Evolutionary conservation across 2,797 vertebrate genomes (phyloP), one percentile per base, ranked within the genome.

Genomic region (Gadopsis marmoratus): DNA sequence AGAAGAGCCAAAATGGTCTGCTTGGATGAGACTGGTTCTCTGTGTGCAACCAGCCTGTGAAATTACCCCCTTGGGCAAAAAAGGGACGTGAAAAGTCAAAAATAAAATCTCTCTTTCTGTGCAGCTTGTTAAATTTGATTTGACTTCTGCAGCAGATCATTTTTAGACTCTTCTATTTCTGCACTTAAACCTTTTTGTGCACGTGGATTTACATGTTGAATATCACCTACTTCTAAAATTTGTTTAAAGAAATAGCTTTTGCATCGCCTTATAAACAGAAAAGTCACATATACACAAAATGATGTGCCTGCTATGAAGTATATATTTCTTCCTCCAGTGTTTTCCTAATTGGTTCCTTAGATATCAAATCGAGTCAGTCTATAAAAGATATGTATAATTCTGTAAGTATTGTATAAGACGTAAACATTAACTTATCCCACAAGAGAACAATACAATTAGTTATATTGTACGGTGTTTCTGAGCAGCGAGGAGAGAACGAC

Each of bases 61-160:
- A 86, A 90, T 88, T 39, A 75, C 74, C 35, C 74, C 76, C 43
- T 70, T 72, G 61, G 71, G 78, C 73, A 43, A 70, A 62, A 65
- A 69, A 54, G n/a, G 35, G 59, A 7, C 50, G 69, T 59, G 47
- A 72, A 71, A 64, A 72, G 31, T 54, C 48, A 73, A 86, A 81
- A 79, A 81, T 70, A 48, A 74, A 83, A 73, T 21, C 63, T 56
- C 5, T 71, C 16, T 39, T 63, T 51, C 54, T 39, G 48, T 51
- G 8, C 39, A 37, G 63, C 60, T 66, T 68, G 66, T 64, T 79
- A 61, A 55, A n/a, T n/a, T n/a, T n/a, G n/a, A 78, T 72, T n/a
- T 51, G 37, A 70, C 58, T 73, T 62, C 41, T 69, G 73, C 31
- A 55, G 48, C 23, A 50, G 43, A 64, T 60, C 11, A 8, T 51